Percentiles rank a stretch among this genome's conserved stretches.
Evolutionary conservation across 2,797 vertebrate genomes (phyloP).

Genomic region (Eulemur mongoz): DNA sequence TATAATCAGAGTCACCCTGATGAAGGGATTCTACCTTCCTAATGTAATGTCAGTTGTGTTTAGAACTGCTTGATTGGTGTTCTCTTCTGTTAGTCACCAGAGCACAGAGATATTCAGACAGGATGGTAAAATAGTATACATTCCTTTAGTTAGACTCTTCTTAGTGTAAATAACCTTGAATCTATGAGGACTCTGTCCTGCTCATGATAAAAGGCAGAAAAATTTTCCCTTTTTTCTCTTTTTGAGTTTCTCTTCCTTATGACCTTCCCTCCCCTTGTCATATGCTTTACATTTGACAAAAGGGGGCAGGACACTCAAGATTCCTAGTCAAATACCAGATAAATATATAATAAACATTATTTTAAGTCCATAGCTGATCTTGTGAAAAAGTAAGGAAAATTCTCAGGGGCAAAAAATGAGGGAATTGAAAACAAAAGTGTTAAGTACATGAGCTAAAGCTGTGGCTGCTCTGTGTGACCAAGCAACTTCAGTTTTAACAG

Average conservation of each 20-base stretch:
- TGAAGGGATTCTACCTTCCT: conserved; percentile 24
- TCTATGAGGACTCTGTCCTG: not conserved
- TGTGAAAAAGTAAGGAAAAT: conserved; percentile 25
- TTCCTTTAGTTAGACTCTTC: conserved; percentile 26
- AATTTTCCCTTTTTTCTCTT: not conserved
- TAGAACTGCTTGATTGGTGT: not conserved
- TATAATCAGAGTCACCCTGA: not conserved
- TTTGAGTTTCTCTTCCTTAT: not conserved
- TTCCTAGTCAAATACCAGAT: not conserved
- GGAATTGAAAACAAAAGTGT: not conserved
- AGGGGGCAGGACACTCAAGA: not conserved
- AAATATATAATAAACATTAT: conserved; percentile 11
- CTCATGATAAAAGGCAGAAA: conserved; percentile 14
- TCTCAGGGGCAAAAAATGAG: not conserved
- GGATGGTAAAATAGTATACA: not conserved
- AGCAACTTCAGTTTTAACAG: not conserved
- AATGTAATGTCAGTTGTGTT: not conserved
- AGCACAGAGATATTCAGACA: not conserved
- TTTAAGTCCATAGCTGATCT: conserved; percentile 17
- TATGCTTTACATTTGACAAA: conserved; percentile 20
- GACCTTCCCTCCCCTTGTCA: not conserved
- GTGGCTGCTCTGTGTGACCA: not conserved
- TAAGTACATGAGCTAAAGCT: not conserved
- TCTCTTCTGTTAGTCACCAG: not conserved
- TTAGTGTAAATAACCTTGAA: not conserved